Conservation (phyloP, 1,140 invertebrate genomes). For the Adoxophyes honmai region DNA sequence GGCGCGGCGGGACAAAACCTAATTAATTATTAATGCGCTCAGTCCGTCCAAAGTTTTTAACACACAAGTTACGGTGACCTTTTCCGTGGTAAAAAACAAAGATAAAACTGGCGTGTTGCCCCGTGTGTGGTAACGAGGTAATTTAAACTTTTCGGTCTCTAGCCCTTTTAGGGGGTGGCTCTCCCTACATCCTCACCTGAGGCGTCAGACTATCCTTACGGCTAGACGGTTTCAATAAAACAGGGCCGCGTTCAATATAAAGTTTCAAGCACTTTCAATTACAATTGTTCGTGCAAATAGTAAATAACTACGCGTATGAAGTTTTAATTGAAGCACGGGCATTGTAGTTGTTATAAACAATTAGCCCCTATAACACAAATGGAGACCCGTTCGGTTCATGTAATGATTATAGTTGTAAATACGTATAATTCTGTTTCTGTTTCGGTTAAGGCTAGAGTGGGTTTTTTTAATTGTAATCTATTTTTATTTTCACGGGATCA, state of each 20-base stretch:
- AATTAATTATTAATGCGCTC: conserved; percentile 60
- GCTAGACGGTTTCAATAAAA: conserved; percentile 58
- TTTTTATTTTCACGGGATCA: too few relatives aligned
- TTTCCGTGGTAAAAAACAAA: conserved; percentile 69
- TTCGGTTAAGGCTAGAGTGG: too few relatives aligned
- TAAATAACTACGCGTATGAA: too few relatives aligned
- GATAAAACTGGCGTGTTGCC: conserved; percentile 54
- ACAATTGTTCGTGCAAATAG: background rate
- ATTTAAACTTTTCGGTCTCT: conserved; percentile 71
- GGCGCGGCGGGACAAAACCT: conserved; percentile 40
- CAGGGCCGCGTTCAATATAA: conserved; percentile 19
- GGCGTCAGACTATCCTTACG: conserved; percentile 43
- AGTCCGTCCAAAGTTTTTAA: conserved; percentile 48
- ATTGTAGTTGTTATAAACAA: too few relatives aligned
- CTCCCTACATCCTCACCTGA: conserved; percentile 55
- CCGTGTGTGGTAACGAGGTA: conserved; percentile 69
- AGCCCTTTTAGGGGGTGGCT: conserved; percentile 50
- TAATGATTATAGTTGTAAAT: too few relatives aligned
- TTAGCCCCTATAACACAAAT: too few relatives aligned
- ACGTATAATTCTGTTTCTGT: too few relatives aligned
- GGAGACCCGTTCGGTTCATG: too few relatives aligned
- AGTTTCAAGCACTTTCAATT: conserved; percentile 16
- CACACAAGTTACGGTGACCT: conserved; percentile 62
- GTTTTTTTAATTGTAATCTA: too few relatives aligned
- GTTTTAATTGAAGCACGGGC: too few relatives aligned